phyloP scores from a whole-genome alignment of 1,140 invertebrate genomes.

The Drosophila kepulauana region DNA sequence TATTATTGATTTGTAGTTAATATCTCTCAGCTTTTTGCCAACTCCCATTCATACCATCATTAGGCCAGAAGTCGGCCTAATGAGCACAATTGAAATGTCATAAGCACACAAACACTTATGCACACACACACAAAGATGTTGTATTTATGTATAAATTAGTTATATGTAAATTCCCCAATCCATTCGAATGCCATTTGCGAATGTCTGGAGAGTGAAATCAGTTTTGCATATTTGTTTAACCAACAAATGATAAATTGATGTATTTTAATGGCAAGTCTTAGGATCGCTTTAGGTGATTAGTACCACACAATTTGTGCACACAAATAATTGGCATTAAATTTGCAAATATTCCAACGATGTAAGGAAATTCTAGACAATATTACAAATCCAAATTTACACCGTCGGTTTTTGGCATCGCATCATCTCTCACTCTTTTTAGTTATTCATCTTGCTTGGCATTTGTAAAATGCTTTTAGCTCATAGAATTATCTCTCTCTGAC shows the following conservation, averaged over 20 bases:
- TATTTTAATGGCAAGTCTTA: background rate
- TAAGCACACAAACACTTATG: background rate
- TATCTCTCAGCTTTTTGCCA: background rate
- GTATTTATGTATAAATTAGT: background rate
- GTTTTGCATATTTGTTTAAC: background rate
- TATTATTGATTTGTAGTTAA: background rate
- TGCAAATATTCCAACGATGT: slow-evolving; percentile 5
- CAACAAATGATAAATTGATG: background rate
- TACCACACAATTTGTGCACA: background rate
- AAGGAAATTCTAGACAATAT: slow-evolving; percentile 20
- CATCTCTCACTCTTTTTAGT: slow-evolving; percentile 6
- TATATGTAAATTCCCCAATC: too few relatives aligned
- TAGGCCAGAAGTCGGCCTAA: background rate
- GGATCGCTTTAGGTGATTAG: background rate
- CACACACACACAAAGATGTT: background rate
- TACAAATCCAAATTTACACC: slow-evolving; percentile 9
- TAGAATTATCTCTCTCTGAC: slow-evolving; percentile 5
- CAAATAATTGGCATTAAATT: slow-evolving; percentile 28
- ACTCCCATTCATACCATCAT: background rate
- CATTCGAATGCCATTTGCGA: background rate
- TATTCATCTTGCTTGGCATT: slow-evolving; percentile 22
- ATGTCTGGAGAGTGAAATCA: background rate
- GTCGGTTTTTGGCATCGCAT: slow-evolving; percentile 1
- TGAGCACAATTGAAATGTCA: background rate
- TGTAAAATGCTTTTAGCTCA: slow-evolving; percentile 24